These are phyloP conservation scores for Malthinus seriepunctatus DNA, from an alignment of 2,888 invertebrate genomes.

Conservation along the genomic window DNA sequence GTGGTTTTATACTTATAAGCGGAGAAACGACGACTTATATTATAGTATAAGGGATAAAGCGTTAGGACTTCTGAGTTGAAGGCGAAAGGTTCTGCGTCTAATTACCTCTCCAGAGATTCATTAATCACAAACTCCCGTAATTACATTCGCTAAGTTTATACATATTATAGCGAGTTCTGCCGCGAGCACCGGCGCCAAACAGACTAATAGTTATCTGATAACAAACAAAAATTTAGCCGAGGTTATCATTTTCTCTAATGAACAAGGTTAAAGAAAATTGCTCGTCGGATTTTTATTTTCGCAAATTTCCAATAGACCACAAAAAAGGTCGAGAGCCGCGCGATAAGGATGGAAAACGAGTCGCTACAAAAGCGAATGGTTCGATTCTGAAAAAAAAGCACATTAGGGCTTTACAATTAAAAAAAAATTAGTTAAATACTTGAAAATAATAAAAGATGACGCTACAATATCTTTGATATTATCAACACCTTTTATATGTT, in stretches of 20 bases:
- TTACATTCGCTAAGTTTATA: conserved; percentile 55
- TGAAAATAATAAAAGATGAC: conserved; percentile 10
- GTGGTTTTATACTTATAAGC: conserved; percentile 1
- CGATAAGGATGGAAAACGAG: neutral
- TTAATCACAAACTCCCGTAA: conserved; percentile 56
- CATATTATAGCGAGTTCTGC: conserved; percentile 45
- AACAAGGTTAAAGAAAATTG: conserved; percentile 28
- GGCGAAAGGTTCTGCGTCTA: conserved; percentile 54
- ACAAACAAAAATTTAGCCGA: conserved; percentile 42
- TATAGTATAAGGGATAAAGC: conserved; percentile 29
- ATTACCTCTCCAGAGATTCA: conserved; percentile 56
- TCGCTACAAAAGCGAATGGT: neutral
- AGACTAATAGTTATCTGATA: conserved; percentile 49
- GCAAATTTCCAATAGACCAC: conserved; percentile 11
- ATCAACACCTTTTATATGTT: conserved; percentile 27
- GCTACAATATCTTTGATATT: conserved; percentile 28
- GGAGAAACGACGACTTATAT: conserved; percentile 17
- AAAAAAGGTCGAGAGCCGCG: neutral
- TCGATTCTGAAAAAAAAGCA: neutral
- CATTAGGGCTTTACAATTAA: neutral
- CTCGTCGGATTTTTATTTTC: conserved; percentile 20
- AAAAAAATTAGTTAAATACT: conserved; percentile 1
- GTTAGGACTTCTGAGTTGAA: conserved; percentile 46
- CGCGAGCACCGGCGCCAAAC: conserved; percentile 37
- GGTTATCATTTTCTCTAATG: conserved; percentile 45